These are phyloP conservation scores for Drosophila pruinosa DNA, from an alignment of 1,140 invertebrate genomes.

Conservation along the genomic window DNA sequence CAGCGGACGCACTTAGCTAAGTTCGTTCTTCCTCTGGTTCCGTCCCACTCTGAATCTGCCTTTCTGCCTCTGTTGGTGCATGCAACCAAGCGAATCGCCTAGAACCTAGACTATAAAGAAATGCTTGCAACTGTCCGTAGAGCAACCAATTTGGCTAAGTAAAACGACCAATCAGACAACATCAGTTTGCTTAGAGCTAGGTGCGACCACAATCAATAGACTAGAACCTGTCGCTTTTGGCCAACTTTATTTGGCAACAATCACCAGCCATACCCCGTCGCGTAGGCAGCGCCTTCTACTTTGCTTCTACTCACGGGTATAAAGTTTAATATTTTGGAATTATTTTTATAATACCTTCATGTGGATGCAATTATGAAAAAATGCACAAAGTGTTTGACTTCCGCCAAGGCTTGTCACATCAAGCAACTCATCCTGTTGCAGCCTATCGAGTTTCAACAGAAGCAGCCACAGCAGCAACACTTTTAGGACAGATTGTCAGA, in stretches of 20 bases:
- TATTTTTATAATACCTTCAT: constrained; percentile 15
- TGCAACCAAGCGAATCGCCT: constrained; percentile 51
- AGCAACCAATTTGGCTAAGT: constrained; percentile 35
- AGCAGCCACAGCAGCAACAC: constrained; percentile 5
- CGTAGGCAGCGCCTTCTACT: constrained; percentile 12
- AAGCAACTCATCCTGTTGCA: constrained; percentile 45
- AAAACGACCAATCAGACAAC: no score
- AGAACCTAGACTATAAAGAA: constrained; percentile 22
- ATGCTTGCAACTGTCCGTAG: neutral
- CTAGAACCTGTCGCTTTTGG: constrained; percentile 31
- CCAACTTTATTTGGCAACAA: constrained; percentile 32
- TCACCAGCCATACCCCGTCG: constrained; percentile 11
- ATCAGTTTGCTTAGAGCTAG: no score
- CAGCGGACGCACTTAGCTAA: constrained; percentile 47
- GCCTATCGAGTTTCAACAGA: constrained; percentile 33
- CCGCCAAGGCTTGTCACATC: constrained; percentile 45
- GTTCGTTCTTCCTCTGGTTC: neutral
- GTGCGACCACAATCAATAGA: constrained; percentile 13
- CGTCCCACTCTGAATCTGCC: neutral
- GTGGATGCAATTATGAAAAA: constrained; percentile 29
- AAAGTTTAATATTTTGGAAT: constrained; percentile 51
- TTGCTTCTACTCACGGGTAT: constrained; percentile 54
- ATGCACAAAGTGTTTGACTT: constrained; percentile 55
- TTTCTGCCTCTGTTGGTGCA: neutral
- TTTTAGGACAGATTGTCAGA: constrained; percentile 42